Percentiles rank a stretch among this genome's conserved stretches.
These are phyloP conservation scores for Willisornis vidua DNA, from an alignment of 2,113 vertebrate genomes.

Conservation along the genomic window DNA sequence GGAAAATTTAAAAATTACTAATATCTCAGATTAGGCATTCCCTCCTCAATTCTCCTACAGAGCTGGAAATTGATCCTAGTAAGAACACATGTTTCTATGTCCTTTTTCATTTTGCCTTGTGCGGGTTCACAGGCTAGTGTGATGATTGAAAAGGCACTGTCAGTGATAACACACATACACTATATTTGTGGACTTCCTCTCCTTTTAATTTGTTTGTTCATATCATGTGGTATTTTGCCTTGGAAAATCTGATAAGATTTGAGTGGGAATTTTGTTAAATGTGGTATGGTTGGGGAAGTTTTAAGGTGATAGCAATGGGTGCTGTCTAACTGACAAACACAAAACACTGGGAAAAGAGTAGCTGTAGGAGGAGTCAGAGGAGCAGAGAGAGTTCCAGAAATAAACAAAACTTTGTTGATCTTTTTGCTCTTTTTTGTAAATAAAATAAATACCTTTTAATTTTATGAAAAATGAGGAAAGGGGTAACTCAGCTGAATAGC, in stretches of 20 bases:
- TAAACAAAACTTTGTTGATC: background rate
- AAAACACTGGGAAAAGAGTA: background rate
- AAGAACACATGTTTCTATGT: background rate
- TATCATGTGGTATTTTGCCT: background rate
- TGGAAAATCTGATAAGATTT: background rate
- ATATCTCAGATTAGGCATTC: background rate
- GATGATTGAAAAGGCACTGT: background rate
- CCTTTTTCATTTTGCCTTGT: background rate
- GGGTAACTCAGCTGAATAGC: background rate
- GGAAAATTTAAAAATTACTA: background rate
- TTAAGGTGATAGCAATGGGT: background rate
- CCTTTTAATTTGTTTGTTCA: background rate
- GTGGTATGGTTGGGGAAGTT: background rate
- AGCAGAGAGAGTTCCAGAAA: background rate
- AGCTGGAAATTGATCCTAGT: background rate
- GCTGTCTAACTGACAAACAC: background rate
- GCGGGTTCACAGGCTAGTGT: background rate
- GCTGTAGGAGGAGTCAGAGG: background rate
- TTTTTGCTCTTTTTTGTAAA: background rate
- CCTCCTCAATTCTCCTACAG: background rate
- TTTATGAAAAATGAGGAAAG: background rate
- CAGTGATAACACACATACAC: background rate
- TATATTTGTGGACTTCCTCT: background rate
- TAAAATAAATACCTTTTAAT: background rate
- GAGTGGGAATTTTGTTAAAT: background rate